Base-by-base conservation (phyloP, 2,888 invertebrate genomes). In the Phasia obesa region DNA sequence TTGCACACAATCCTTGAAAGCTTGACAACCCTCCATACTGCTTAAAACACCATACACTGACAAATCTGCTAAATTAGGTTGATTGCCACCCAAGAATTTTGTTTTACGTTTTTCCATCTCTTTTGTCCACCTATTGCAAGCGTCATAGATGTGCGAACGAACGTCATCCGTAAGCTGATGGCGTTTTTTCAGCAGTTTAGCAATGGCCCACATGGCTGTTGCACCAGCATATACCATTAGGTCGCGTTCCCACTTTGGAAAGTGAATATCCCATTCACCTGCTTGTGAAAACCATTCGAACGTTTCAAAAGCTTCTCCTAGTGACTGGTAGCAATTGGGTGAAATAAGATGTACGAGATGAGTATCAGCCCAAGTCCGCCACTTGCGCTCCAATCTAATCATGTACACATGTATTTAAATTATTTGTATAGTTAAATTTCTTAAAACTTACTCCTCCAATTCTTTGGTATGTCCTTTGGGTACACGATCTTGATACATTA, bases 301-400 rank as follows among this genome's bases (percentile, higher is more conserved):
- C 0, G 99, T 96, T 89, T 97, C 95, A 23, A 97, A 91, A 0
- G 99, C 94, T 92, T 99, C 99, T 0, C 92, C 92, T 0, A 94
- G 91, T 0, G 97, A 97, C 77, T 98, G 94, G 89, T 99, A 99
- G 35, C 99, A 98, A 91, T 99, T 99, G 0, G 99, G 99, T 0
- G 99, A 99, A 42, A 99, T 92, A 0, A 95, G 94, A 90, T 99
- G 99, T 0, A 99, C 98, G 1, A 99, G 93, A 49, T 95, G 94
- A 62, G 94, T 93, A 90, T 99, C 99, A 0, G 96, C 96, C 99
- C 99, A 99, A 88, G 95, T 94, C 60, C 99, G 93, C 99, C 99
- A 99, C 88, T 97, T 95, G 42, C 97, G 94, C 91, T 99, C 99
- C 86, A 96, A 95, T 49, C 98, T 98, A 51, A 49, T 47, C 15